Evolutionary conservation across 2,797 vertebrate species (phyloP).

Genomic region (Bovichtus diacanthus): DNA sequence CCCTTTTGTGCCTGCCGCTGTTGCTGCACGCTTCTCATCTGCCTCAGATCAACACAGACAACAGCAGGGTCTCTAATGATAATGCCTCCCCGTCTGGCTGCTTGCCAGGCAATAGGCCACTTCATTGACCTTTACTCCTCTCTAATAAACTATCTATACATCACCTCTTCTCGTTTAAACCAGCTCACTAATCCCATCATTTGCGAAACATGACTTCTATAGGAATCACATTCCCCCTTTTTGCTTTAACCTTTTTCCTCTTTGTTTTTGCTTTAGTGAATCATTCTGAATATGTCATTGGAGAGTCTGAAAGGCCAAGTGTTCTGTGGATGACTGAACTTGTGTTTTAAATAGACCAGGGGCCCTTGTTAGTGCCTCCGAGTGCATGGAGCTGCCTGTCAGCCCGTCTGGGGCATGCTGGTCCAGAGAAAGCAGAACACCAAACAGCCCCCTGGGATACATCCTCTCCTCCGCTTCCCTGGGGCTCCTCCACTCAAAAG

Average conservation of each 20-base stretch:
- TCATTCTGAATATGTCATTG: slow-evolving; percentile 37
- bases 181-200: slow-evolving; percentile 9
- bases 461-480: slow-evolving; percentile 63
- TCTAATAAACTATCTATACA: slow-evolving; percentile 37
- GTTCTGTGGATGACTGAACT: slow-evolving; percentile 68
- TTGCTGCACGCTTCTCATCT: slow-evolving; percentile 65
- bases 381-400: slow-evolving; percentile 49
- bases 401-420: slow-evolving; percentile 59
- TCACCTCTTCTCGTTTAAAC: slow-evolving; percentile 23
- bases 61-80: slow-evolving; percentile 50
- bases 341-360: slow-evolving; percentile 56
- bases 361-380: slow-evolving; percentile 48
- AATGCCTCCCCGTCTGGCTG: slow-evolving; percentile 48
- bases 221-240: background rate
- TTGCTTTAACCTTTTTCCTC: background rate
- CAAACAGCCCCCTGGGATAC: slow-evolving; percentile 63
- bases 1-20: slow-evolving; percentile 61
- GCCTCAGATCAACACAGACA: slow-evolving; percentile 59
- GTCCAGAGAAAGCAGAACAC: slow-evolving; percentile 67
- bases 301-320: slow-evolving; percentile 49
- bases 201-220: background rate
- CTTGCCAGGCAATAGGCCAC: slow-evolving; percentile 35
- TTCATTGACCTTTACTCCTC: slow-evolving; percentile 29
- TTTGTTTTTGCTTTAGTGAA: slow-evolving; percentile 21
- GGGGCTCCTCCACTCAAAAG: slow-evolving; percentile 46